A percentile compares a stretch with the other conserved stretches of the same genome.
phyloP scores from a whole-genome alignment of 2,113 vertebrate species.

The Clarias gariepinus region DNA sequence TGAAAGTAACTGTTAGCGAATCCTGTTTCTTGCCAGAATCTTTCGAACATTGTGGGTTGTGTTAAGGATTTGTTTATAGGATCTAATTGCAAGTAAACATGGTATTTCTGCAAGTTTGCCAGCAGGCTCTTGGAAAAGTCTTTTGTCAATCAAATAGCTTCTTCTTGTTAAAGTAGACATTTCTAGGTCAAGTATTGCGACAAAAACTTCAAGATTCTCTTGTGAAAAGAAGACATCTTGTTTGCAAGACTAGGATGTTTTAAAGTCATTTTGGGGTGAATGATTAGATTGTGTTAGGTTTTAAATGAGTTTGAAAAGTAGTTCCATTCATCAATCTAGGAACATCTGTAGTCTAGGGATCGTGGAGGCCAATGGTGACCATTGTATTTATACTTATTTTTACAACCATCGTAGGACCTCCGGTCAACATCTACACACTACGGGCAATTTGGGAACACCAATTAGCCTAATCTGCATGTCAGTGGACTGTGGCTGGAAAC shows the following conservation, averaged over 20 bases:
- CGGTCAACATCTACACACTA: too few relatives aligned
- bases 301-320: background rate
- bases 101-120: background rate
- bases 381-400: too few relatives aligned
- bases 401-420: too few relatives aligned
- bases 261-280: background rate
- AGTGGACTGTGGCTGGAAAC: too few relatives aligned
- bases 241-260: background rate
- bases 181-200: background rate
- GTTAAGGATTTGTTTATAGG: background rate
- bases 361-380: too few relatives aligned
- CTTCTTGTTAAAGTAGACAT: background rate
- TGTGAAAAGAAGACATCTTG: background rate
- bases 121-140: background rate
- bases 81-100: background rate
- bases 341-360: too few relatives aligned
- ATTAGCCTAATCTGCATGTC: too few relatives aligned
- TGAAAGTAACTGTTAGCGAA: background rate
- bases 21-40: background rate
- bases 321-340: too few relatives aligned
- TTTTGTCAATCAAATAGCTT: background rate
- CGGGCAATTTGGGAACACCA: too few relatives aligned
- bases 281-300: background rate
- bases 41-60: background rate
- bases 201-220: background rate